These are phyloP conservation scores for Xiphorhynchus elegans DNA, from an alignment of 2,113 vertebrate species.

Conservation along the genomic window DNA sequence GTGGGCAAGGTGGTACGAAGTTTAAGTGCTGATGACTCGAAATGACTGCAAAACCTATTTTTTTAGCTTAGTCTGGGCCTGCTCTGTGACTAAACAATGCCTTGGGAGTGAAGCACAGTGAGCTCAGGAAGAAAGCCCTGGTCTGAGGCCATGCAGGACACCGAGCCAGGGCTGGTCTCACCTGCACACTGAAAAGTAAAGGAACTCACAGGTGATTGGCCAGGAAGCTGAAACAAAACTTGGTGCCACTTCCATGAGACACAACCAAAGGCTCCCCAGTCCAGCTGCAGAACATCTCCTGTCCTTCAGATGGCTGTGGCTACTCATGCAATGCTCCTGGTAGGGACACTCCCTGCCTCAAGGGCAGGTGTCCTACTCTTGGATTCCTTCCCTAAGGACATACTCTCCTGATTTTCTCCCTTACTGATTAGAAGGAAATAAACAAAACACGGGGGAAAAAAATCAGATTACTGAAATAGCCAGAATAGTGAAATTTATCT, in stretches of 20 bases:
- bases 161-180: not conserved
- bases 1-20: not conserved
- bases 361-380: not conserved
- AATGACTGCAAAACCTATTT: not conserved
- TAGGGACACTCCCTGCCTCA: not conserved
- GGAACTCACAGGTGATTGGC: not conserved
- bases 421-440: slow-evolving; percentile 1
- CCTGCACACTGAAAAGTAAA: not conserved
- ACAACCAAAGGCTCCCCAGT: not conserved
- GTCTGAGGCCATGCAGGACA: not conserved
- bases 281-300: not conserved
- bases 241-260: not conserved
- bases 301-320: not conserved
- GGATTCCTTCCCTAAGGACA: not conserved
- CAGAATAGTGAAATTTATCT: slow-evolving; percentile 37
- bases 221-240: not conserved
- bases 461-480: slow-evolving; percentile 9
- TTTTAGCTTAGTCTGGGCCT: not conserved
- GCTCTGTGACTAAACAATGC: not conserved
- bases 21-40: not conserved
- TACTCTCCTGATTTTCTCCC: not conserved
- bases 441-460: not conserved
- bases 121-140: not conserved
- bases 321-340: not conserved
- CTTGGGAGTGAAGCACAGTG: not conserved